Evolutionary conservation across 2,797 vertebrate genomes (phyloP), one percentile per base, ranked within the genome.

Genomic region (Hephaestus fuliginosus): DNA sequence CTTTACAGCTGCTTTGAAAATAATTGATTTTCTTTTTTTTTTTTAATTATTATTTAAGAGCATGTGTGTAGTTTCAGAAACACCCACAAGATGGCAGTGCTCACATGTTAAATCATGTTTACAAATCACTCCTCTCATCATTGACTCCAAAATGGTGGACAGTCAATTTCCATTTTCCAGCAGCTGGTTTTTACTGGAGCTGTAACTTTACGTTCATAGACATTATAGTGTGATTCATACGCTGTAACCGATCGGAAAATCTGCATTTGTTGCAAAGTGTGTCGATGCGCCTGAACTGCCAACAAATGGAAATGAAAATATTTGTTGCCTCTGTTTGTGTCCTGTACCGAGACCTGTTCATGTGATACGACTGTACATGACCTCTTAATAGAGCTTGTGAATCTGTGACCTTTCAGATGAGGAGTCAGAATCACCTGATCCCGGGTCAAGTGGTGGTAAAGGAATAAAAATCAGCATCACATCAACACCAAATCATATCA

Each of bases 11-110:
- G 28, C 49, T 55, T 72, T 43, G 5, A 3, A 74, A 36, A 58
- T 20, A 11, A 48, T 39, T 8, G 3, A 5, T 46, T 52, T 33
- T 5, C 30, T 33, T 33, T 33, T 5, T 46, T 55, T 36, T 49
- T 76, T 62, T 55, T 51, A 30, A 4, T 58, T 4, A 12, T 46
- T 3, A 61, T 70, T 51, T 20, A 39, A 58, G 36, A 70, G 43
- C 68, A 63, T 30, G 17, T 70, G 56, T 85, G 88, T 74, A 82
- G 74, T 88, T 11, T 61, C 67, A 18, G 7, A 86, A 80, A 64
- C n/a, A 3, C 0, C 89, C 94, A 93, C 88, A 15, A 83, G 93
- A 86, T 89, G 92, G 92, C 92, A 88, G 82, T 71, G 58, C 52
- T 76, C 41, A 30, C 90, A 58, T 25, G 7, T 60, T 4, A n/a